phyloP scores from a whole-genome alignment of 2,888 invertebrate genomes.

The Anarsia innoxiella region DNA sequence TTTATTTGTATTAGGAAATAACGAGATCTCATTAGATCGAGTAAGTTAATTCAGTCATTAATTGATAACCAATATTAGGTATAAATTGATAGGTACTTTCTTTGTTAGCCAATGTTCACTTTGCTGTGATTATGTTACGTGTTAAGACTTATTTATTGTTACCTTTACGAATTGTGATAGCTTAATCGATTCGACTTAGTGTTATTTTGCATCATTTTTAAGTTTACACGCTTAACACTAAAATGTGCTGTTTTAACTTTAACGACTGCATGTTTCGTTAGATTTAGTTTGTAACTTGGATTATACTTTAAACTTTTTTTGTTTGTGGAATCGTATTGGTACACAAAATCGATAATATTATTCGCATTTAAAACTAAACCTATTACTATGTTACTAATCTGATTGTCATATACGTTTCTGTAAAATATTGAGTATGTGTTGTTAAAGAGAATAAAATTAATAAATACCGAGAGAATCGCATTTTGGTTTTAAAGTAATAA shows the following conservation, averaged over 20 bases:
- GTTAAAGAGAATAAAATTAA: conserved; percentile 76
- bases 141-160: conserved; percentile 69
- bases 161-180: conserved; percentile 66
- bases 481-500: too few species aligned
- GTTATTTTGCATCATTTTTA: conserved; percentile 52
- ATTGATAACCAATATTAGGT: conserved; percentile 69
- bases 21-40: conserved; percentile 70
- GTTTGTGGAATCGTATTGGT: conserved; percentile 37
- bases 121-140: conserved; percentile 72
- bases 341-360: conserved; percentile 51
- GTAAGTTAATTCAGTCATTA: conserved; percentile 72
- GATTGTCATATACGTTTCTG: conserved; percentile 76
- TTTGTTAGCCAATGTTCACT: conserved; percentile 75
- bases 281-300: background rate
- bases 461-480: conserved; percentile 59
- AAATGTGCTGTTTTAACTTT: conserved; percentile 41
- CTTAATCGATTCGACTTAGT: conserved; percentile 55
- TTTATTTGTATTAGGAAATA: conserved; percentile 68
- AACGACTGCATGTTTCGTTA: conserved; percentile 10
- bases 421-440: conserved; percentile 77
- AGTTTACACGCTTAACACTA: conserved; percentile 43
- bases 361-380: conserved; percentile 68
- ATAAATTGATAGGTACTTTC: conserved; percentile 61
- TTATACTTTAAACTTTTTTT: conserved; percentile 18
- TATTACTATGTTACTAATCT: conserved; percentile 71